phyloP scores from a whole-genome alignment of 2,113 vertebrate species.

The Bucco capensis region DNA sequence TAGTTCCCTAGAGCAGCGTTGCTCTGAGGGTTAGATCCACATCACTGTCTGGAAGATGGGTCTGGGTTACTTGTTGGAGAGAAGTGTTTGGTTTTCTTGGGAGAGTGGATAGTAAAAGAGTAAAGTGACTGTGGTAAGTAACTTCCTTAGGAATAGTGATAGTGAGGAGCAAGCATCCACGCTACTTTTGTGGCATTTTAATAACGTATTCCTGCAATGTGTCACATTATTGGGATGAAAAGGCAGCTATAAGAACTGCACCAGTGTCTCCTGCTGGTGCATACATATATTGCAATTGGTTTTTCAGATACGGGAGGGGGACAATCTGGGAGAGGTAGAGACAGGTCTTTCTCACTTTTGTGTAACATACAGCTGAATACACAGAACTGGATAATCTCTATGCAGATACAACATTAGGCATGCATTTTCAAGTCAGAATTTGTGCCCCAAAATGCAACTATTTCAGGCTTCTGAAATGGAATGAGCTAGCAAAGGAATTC shows the following conservation, averaged over 20 bases:
- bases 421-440: background rate
- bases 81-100: background rate
- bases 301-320: background rate
- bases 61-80: background rate
- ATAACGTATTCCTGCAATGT: background rate
- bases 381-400: background rate
- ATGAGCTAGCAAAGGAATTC: background rate
- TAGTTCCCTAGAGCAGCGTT: background rate
- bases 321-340: background rate
- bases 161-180: background rate
- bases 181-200: background rate
- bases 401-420: background rate
- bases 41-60: background rate
- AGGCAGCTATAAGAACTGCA: constrained; percentile 1
- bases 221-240: background rate
- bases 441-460: background rate
- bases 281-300: background rate
- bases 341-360: background rate
- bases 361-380: accelerated
- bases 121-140: background rate
- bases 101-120: background rate
- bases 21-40: background rate
- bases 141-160: background rate
- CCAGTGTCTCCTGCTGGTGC: constrained; percentile 59
- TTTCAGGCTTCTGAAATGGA: background rate